phyloP scores from a whole-genome alignment of 2,797 vertebrate genomes.

The Columba guinea region DNA sequence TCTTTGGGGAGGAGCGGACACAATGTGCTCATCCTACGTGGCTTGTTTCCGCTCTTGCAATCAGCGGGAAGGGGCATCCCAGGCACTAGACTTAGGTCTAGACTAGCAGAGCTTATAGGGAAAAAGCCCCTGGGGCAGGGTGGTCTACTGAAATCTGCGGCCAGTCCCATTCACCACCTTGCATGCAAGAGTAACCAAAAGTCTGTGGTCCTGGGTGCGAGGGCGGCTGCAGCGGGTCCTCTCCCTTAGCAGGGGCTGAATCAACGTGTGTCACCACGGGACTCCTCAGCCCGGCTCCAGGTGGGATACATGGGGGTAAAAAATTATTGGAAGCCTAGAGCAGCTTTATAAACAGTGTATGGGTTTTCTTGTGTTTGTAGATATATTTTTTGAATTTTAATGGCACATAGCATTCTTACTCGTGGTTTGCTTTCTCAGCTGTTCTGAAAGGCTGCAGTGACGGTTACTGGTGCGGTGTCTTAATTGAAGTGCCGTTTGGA shows the following conservation, averaged over 20 bases:
- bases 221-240: background rate
- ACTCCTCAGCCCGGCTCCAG: background rate
- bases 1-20: no score
- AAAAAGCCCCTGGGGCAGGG: background rate
- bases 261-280: background rate
- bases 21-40: accelerated
- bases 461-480: background rate
- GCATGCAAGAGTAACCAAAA: accelerated
- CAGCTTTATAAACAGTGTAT: background rate
- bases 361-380: background rate
- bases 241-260: background rate
- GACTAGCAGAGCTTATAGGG: background rate
- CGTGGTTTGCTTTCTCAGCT: background rate
- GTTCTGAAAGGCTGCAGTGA: background rate
- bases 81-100: accelerated
- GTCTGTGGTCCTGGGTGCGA: background rate
- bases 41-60: background rate
- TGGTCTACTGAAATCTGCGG: background rate
- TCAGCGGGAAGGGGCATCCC: accelerated
- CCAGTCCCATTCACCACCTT: accelerated
- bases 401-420: background rate
- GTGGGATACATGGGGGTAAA: accelerated
- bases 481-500: background rate
- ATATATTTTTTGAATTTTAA: background rate
- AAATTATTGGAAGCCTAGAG: background rate